Base-by-base conservation (phyloP, 2,113 vertebrate genomes). In the Bufo gargarizans region DNA sequence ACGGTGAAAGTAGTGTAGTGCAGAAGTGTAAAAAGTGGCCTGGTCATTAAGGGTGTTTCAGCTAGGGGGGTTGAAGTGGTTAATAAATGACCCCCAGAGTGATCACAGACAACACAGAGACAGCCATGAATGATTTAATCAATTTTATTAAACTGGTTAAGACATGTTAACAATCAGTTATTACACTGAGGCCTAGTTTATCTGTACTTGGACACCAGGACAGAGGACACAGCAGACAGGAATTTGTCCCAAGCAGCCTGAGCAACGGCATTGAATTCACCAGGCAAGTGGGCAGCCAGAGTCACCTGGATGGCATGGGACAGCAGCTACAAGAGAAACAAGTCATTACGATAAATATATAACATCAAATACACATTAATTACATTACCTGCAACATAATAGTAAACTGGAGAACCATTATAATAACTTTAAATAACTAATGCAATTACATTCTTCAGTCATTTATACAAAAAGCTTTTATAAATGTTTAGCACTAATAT, bases 201-300 rank as follows among this genome's bases (percentile, higher is more conserved):
- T 92, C 95, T 94, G 93, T 97, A 97, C 87, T 94, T 96, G 93
- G 95, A 94, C 16, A 93, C 92, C 92, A 97, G 94, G 88, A 93
- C 92, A 0, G 13, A 88, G 90, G 87, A 55, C 91, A 96, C 88
- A 0, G 14, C 1, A 0, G 88, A 76, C 17, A 97, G 6, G 92
- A 96, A 96, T 93, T 96, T 96, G 94, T 97, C 96, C 91, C 96
- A 88, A 56, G 95, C 93, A 71, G 95, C 92, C 0, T 96, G 94
- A 11, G 91, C 87, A 1, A 93, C 91, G 0, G 95, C 92, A 77
- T 91, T 94, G 90, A 97, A 93, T 0, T 83, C 8, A 0, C 0
- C 0, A 0, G 92, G 91, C 87, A 90, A 86, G 91, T 89, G 91
- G 50, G 0, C 0, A 77, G 94, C 94, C 90, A 96, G 9, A 53